A percentile compares a stretch with the other conserved stretches of the same genome.
These are phyloP conservation scores for Prionace glauca DNA, from an alignment of 2,797 vertebrate species.

Conservation along the genomic window DNA sequence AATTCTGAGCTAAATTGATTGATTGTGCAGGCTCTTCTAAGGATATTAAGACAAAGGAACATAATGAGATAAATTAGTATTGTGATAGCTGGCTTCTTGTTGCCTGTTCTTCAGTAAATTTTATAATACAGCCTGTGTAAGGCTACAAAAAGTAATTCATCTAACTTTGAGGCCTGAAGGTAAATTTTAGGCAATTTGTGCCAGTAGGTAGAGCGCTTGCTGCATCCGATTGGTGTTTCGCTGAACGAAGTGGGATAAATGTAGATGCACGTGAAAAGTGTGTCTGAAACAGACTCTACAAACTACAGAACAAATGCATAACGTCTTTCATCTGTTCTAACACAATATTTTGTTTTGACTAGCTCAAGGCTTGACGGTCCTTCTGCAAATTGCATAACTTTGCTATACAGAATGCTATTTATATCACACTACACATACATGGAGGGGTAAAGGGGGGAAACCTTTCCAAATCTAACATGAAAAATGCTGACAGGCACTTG, in stretches of 20 bases:
- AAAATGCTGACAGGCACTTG: background rate
- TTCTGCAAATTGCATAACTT: constrained; percentile 28
- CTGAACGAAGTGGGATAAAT: constrained; percentile 8
- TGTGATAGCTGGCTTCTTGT: background rate
- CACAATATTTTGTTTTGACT: constrained; percentile 38
- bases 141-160: constrained; percentile 19
- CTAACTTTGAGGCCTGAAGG: background rate
- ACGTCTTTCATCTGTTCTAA: constrained; percentile 36
- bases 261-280: constrained; percentile 25
- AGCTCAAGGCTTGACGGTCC: constrained; percentile 38
- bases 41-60: background rate
- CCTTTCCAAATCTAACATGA: background rate
- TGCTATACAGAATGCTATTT: constrained; percentile 23
- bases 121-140: constrained; percentile 20
- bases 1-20: constrained; percentile 19
- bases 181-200: constrained; percentile 28
- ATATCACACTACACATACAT: background rate
- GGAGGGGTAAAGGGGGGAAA: background rate
- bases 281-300: constrained; percentile 24
- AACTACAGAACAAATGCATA: constrained; percentile 37
- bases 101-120: constrained; percentile 25
- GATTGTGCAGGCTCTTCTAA: background rate
- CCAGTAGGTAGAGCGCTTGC: constrained; percentile 11
- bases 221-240: constrained; percentile 28
- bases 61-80: background rate